Evolutionary conservation across 2,113 vertebrate species (phyloP).

Genomic region (Leptobrachium ailaonicum): DNA sequence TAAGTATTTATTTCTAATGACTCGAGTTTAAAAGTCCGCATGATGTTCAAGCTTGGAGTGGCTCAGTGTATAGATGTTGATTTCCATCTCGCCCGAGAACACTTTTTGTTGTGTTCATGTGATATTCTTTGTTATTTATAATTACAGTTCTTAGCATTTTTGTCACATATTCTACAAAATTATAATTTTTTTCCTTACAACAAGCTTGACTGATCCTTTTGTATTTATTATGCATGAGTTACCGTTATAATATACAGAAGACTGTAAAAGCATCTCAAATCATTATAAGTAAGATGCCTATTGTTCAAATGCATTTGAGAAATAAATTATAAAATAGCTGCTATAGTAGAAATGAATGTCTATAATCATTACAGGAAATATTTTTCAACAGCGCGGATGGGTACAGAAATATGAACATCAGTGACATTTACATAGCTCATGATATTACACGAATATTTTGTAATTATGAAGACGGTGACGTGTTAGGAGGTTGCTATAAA

Average conservation of each 20-base stretch:
- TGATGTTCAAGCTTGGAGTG: not conserved
- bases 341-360: conserved; percentile 34
- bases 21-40: not conserved
- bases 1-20: not conserved
- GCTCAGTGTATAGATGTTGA: conserved; percentile 24
- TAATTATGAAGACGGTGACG: conserved; percentile 18
- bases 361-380: conserved; percentile 31
- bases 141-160: conserved; percentile 40
- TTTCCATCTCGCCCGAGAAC: not conserved
- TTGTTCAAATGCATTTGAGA: conserved; percentile 38
- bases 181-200: conserved; percentile 34
- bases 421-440: conserved; percentile 31
- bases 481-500: conserved; percentile 8
- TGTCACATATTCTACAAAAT: conserved; percentile 42
- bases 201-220: conserved; percentile 44
- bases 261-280: conserved; percentile 43
- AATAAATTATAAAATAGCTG: conserved; percentile 17
- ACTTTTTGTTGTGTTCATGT: conserved; percentile 39
- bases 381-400: conserved; percentile 26
- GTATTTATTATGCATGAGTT: conserved; percentile 42
- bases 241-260: conserved; percentile 33
- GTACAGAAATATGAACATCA: conserved; percentile 14
- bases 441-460: conserved; percentile 34
- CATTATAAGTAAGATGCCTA: conserved; percentile 40
- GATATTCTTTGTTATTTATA: conserved; percentile 39